Percentiles rank a stretch among this genome's conserved stretches.
Evolutionary conservation across 2,797 vertebrate species (phyloP).

Genomic region (Characodon lateralis): DNA sequence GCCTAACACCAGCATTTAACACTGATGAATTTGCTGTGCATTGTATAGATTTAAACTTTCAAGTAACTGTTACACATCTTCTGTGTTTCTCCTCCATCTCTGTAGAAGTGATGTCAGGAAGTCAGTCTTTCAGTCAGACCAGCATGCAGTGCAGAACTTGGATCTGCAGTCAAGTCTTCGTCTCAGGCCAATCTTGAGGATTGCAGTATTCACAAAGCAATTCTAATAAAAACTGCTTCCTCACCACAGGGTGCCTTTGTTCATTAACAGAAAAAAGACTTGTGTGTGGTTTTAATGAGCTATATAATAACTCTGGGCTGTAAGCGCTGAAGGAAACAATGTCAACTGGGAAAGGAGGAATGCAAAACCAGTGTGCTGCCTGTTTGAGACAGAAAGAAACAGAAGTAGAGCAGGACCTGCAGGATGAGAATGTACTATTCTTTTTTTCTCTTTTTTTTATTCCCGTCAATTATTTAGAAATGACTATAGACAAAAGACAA

Average conservation of each 20-base stretch:
- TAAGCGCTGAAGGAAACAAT: background rate
- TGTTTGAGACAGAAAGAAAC: constrained; percentile 40
- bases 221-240: background rate
- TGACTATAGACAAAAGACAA: background rate
- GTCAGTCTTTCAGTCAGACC: too few species aligned
- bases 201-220: background rate
- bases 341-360: background rate
- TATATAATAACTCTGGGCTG: background rate
- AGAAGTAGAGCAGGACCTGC: constrained; percentile 43
- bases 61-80: too few species aligned
- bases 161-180: background rate
- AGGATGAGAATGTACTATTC: constrained; percentile 37
- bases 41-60: too few species aligned
- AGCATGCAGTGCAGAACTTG: too few species aligned
- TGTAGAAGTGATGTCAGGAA: too few species aligned
- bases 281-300: background rate
- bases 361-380: constrained; percentile 23
- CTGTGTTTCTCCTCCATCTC: too few species aligned
- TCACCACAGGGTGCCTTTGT: background rate
- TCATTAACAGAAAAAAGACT: background rate
- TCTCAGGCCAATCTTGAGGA: background rate
- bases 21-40: too few species aligned
- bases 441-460: constrained; percentile 8
- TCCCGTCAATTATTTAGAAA: constrained; percentile 11
- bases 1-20: too few species aligned